Evolutionary conservation across 2,888 invertebrate genomes (phyloP).

Genomic region (Papilio gigon): DNA sequence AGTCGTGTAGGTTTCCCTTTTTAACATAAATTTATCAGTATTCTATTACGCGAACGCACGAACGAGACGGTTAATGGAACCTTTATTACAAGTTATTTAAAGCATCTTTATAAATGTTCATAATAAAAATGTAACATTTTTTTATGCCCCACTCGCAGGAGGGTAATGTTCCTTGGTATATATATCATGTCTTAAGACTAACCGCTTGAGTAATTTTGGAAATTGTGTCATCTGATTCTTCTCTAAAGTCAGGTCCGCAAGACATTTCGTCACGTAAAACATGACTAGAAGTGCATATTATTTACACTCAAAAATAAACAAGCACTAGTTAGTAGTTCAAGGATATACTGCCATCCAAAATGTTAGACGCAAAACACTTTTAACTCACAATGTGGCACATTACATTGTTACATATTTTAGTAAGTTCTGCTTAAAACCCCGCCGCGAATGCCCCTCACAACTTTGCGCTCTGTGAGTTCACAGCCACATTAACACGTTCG

Average conservation of each 20-base stretch:
- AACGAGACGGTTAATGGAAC: neutral
- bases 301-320: no score
- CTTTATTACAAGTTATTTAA: neutral
- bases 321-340: no score
- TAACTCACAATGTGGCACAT: neutral
- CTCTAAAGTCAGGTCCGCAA: no score
- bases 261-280: no score
- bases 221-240: neutral
- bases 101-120: neutral
- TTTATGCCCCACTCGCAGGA: neutral
- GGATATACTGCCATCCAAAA: no score
- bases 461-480: neutral
- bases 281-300: no score
- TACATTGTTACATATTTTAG: constrained; percentile 3
- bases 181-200: neutral
- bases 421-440: neutral
- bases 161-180: neutral
- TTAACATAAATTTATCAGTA: constrained; percentile 8
- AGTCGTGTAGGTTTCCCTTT: constrained; percentile 7
- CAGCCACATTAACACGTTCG: constrained; percentile 8
- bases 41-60: constrained; percentile 2
- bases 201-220: neutral
- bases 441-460: neutral
- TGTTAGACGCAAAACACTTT: no score
- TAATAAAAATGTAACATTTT: neutral